Conservation (phyloP, 2,113 vertebrate species). For the Bubo bubo region DNA sequence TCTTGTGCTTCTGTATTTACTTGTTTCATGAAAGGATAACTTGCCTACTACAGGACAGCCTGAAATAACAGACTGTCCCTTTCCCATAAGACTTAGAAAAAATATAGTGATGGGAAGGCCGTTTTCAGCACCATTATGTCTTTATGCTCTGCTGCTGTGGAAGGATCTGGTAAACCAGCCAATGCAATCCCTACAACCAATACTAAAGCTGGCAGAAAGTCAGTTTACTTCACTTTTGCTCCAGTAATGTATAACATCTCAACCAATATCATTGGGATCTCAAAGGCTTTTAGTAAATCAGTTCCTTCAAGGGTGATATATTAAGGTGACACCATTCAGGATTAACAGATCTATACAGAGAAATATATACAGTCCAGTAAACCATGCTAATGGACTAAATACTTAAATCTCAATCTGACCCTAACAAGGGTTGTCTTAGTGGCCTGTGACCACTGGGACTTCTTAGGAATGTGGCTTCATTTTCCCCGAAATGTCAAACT, state of each 20-base stretch:
- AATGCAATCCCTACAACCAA: accelerated
- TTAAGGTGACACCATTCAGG: background rate
- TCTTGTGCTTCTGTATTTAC: background rate
- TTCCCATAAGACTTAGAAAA: background rate
- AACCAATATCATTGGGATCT: background rate
- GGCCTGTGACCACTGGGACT: background rate
- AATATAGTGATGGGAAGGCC: background rate
- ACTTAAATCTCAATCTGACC: background rate
- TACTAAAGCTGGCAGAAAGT: background rate
- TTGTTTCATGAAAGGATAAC: background rate
- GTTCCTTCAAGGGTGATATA: background rate
- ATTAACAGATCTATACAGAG: background rate
- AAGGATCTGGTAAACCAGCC: background rate
- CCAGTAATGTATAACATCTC: background rate
- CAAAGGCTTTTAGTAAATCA: background rate
- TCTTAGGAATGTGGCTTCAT: background rate
- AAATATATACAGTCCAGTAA: background rate
- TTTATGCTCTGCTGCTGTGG: background rate
- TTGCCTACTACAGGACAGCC: background rate
- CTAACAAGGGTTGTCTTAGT: background rate
- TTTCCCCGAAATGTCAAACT: background rate
- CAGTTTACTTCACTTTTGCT: background rate
- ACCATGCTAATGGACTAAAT: background rate
- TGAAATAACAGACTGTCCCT: background rate
- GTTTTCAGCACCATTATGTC: background rate